Evolutionary conservation across 2,888 invertebrate species (phyloP), one percentile per base, ranked within the genome.

Genomic region (Papilio protenor): DNA sequence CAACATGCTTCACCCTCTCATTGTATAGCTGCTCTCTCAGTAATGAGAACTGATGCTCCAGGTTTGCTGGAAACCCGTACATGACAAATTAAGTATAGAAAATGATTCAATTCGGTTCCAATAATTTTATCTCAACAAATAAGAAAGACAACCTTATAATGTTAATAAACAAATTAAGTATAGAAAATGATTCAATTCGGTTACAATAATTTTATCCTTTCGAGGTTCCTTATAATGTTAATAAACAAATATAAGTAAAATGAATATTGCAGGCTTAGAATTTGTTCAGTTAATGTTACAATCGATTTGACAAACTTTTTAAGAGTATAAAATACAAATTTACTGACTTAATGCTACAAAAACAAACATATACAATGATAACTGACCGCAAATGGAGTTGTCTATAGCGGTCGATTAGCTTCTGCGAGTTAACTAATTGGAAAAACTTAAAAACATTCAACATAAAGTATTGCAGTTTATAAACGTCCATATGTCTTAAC

Each of bases 21-120:
- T 96, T 96, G 89, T 98, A 99, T 89, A 97, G 96, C 96, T 98
- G 98, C 89, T 99, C 99, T 75, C 98, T 96, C 0, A 99, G 95
- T 45, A 97, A 95, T 14, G 96, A 95, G 90, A 99, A 99, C 90
- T 99, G 98, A 73, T 97, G 96, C 92, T 99, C 99, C 80, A 99
- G 90, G 88, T 98, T 98, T 14, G 97, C 96, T 96, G 90, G 14
- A 92, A 87, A 52, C 1, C n/a, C 27, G 14, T 21, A 21, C 11
- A 14, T 23, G 1, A 45, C 27, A 61, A 27, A n/a, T 55, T n/a
- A 55, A 55, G 6, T 8, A 16, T 23, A 23, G 18, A 52, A 52
- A 18, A 16, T 52, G 6, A 47, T 47, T 47, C 6, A 47, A 47
- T 47, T 11, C 1, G 12, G n/a, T n/a, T n/a, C n/a, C n/a, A n/a